Evolutionary conservation across 1,140 invertebrate genomes (phyloP).

Genomic region (Halictus rubicundus): DNA sequence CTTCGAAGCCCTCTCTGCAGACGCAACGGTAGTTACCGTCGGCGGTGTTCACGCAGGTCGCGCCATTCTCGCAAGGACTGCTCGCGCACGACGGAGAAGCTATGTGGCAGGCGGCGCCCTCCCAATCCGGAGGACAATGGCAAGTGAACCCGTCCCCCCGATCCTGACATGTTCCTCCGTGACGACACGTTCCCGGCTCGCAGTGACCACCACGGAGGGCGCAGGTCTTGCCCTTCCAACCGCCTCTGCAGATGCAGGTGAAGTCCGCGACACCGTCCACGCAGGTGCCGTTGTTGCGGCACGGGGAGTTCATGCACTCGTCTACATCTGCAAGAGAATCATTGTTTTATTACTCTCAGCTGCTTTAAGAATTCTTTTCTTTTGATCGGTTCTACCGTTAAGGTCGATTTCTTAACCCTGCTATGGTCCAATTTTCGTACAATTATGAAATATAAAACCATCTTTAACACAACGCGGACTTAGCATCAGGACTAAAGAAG

Average conservation of each 20-base stretch:
- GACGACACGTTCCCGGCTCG: conserved; percentile 83
- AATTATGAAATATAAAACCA: no score
- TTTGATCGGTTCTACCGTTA: no score
- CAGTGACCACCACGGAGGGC: conserved; percentile 84
- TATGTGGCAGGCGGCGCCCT: conserved; percentile 86
- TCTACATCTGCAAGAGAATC: conserved; percentile 86
- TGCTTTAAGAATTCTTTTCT: no score
- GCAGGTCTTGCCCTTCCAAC: conserved; percentile 91
- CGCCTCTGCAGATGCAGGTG: conserved; percentile 87
- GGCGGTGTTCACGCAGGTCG: conserved; percentile 87
- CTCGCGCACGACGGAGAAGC: conserved; percentile 87
- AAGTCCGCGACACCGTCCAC: conserved; percentile 87
- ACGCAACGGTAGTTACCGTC: conserved; percentile 86
- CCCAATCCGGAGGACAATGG: conserved; percentile 84
- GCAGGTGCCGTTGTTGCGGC: conserved; percentile 89
- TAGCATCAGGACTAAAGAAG: no score
- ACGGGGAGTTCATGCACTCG: conserved; percentile 88
- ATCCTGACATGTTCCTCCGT: conserved; percentile 86
- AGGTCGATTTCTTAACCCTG: no score
- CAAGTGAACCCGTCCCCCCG: conserved; percentile 84
- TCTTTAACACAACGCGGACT: no score
- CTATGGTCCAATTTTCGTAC: no score
- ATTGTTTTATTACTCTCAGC: no score
- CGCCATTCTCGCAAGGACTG: conserved; percentile 87
- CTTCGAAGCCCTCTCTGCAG: conserved; percentile 85